These are phyloP conservation scores for Eucriotettix oculatus DNA, from an alignment of 2,888 invertebrate genomes.

Conservation along the genomic window DNA sequence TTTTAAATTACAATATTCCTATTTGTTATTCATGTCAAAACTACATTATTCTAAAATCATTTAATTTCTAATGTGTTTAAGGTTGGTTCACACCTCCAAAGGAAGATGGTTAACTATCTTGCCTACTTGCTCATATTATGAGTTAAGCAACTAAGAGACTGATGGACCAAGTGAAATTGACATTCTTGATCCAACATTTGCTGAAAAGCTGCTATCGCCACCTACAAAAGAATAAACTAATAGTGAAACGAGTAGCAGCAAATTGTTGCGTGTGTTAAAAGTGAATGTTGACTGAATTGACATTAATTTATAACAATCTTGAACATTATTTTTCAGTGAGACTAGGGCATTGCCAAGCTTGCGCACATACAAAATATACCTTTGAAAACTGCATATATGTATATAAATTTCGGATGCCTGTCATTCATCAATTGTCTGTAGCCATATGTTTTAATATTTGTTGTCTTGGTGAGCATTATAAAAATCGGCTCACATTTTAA, in stretches of 20 bases:
- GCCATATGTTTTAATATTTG: no score
- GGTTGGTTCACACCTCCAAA: conserved; percentile 86
- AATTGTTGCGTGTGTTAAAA: not conserved
- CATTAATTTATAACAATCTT: not conserved
- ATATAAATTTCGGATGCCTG: no score
- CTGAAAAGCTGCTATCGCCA: not conserved
- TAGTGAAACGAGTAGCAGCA: not conserved
- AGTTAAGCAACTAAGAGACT: not conserved
- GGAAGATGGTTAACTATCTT: conserved; percentile 63
- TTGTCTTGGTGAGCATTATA: no score
- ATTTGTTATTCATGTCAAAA: not conserved
- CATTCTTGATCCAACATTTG: not conserved
- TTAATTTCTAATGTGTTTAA: conserved; percentile 27
- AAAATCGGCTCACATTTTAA: no score
- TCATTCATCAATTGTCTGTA: no score
- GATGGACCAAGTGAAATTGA: not conserved
- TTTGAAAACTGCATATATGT: no score
- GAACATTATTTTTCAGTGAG: no score
- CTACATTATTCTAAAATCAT: conserved; percentile 1
- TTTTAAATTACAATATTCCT: no score
- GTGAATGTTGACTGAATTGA: not conserved
- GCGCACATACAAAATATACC: no score
- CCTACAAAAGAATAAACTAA: not conserved
- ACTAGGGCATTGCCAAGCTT: no score
- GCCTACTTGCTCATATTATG: not conserved